Conservation (phyloP, 2,797 vertebrate species). For the Gobionotothen gibberifrons region DNA sequence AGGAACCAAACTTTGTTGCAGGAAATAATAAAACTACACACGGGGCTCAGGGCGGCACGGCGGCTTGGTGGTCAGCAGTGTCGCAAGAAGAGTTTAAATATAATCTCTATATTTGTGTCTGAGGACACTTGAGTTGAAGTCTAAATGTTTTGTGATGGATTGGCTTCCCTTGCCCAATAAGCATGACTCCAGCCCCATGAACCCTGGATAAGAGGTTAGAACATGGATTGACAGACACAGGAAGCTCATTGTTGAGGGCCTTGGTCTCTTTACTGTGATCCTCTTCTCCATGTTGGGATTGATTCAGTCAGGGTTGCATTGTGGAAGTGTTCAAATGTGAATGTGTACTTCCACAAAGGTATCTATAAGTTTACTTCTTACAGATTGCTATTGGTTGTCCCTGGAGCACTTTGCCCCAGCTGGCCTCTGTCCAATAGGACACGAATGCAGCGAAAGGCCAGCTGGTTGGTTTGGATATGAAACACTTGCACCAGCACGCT, state of each 20-base stretch:
- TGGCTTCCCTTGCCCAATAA: neutral
- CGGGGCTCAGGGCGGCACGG: neutral
- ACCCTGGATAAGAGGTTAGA: conserved; percentile 30
- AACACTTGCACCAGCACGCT: conserved; percentile 17
- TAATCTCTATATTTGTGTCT: neutral
- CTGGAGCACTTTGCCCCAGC: neutral
- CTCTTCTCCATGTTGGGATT: neutral
- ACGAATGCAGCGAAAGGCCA: neutral
- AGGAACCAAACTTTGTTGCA: conserved; percentile 1
- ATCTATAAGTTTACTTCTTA: neutral
- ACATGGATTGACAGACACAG: conserved; percentile 21
- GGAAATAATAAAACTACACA: conserved; percentile 6
- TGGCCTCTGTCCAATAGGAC: conserved; percentile 7
- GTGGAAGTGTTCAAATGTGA: neutral
- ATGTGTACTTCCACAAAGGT: neutral
- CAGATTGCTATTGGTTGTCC: neutral
- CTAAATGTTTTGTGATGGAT: conserved; percentile 4
- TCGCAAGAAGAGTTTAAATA: neutral
- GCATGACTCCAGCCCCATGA: neutral
- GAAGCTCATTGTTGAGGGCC: conserved; percentile 25
- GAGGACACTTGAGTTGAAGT: conserved; percentile 9
- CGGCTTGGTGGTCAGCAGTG: neutral
- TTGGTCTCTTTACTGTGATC: conserved; percentile 39
- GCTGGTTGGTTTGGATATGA: conserved; percentile 29
- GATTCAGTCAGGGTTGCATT: neutral